These are phyloP conservation scores for Apus apus DNA, from an alignment of 2,113 vertebrate species.

Conservation along the genomic window DNA sequence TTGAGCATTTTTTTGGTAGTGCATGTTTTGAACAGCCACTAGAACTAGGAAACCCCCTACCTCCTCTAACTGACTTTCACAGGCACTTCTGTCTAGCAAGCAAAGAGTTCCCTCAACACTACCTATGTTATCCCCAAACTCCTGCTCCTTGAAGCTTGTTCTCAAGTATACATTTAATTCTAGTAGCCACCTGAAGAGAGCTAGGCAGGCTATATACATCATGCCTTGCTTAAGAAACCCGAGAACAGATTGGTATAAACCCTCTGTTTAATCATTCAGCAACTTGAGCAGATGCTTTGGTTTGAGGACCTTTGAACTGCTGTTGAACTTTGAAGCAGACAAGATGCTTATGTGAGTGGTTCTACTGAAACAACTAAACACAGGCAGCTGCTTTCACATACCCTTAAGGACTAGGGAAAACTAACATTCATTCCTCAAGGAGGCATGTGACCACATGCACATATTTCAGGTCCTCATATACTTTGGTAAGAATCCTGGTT, in stretches of 20 bases:
- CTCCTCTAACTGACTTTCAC: neutral
- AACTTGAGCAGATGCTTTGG: neutral
- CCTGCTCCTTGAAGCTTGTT: neutral
- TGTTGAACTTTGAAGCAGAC: constrained; percentile 46
- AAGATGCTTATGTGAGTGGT: neutral
- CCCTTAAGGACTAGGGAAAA: neutral
- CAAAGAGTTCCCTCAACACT: neutral
- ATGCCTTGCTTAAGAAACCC: neutral
- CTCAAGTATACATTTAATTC: neutral
- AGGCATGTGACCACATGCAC: neutral
- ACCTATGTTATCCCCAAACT: neutral
- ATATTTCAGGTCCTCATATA: neutral
- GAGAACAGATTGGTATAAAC: neutral
- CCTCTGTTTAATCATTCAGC: constrained; percentile 50
- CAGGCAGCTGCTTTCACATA: neutral
- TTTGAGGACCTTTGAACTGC: constrained; percentile 47
- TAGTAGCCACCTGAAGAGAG: neutral
- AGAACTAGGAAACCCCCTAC: neutral
- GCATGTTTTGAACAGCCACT: neutral
- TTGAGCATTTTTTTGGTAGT: neutral
- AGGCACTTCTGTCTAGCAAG: neutral
- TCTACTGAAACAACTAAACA: neutral
- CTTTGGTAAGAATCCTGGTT: neutral
- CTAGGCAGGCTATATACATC: neutral
- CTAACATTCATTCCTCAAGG: neutral